Percentiles rank a stretch among this genome's conserved stretches.
phyloP scores from a whole-genome alignment of 2,797 vertebrate genomes.

The Takifugu rubripes region DNA sequence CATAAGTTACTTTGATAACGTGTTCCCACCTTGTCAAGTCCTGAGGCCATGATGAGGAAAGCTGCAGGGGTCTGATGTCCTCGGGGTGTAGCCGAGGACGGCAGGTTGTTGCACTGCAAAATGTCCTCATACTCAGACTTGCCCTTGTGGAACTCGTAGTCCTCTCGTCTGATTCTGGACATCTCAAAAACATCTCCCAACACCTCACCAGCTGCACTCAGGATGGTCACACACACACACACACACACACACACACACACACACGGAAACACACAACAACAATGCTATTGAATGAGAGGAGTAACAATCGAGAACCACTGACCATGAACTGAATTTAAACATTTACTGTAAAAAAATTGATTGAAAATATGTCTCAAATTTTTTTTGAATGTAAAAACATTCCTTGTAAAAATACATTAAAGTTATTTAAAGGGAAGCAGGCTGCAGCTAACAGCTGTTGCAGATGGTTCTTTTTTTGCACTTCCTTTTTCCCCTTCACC shows the following conservation, averaged over 20 bases:
- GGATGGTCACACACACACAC: not conserved
- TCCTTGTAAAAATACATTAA: too few relatives aligned
- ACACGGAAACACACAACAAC: not conserved
- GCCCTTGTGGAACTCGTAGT: slow-evolving; percentile 82
- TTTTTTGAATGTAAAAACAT: too few relatives aligned
- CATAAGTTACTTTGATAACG: not conserved
- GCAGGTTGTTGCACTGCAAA: slow-evolving; percentile 79
- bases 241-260: not conserved
- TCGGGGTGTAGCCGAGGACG: slow-evolving; percentile 76
- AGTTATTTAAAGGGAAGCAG: not conserved
- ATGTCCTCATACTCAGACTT: slow-evolving; percentile 84
- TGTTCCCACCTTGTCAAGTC: slow-evolving; percentile 76
- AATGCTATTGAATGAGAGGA: not conserved
- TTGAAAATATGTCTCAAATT: too few relatives aligned
- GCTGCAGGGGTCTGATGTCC: slow-evolving; percentile 82
- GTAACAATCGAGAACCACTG: too few relatives aligned
- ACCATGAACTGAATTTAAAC: too few relatives aligned
- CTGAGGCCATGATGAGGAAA: slow-evolving; percentile 83
- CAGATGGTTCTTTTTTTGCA: slow-evolving; percentile 58
- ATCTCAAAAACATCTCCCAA: slow-evolving; percentile 80
- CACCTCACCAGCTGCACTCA: slow-evolving; percentile 71
- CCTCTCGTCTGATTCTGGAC: slow-evolving; percentile 79
- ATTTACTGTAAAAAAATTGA: too few relatives aligned
- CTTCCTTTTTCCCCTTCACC: slow-evolving; percentile 33
- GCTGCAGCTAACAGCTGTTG: not conserved